Conservation (phyloP, 2,888 invertebrate species). For the Morpho achilles region DNA sequence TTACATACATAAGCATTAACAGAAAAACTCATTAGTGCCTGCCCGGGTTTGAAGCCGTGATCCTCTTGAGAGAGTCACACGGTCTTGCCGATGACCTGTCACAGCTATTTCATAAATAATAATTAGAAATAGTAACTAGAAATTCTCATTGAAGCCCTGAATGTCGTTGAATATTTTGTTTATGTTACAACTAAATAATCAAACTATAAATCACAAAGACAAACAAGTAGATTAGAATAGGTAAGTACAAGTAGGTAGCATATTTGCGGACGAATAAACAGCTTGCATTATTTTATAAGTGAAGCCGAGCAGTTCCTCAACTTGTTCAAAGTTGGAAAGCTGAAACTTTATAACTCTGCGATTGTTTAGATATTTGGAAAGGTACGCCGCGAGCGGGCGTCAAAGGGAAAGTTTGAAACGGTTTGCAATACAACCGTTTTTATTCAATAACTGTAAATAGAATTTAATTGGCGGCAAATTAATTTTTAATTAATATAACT, state of each 20-base stretch:
- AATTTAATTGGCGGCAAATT: conserved; percentile 32
- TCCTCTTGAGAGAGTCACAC: too few relatives aligned
- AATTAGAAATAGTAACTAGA: too few relatives aligned
- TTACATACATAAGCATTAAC: too few relatives aligned
- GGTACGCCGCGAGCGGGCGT: conserved; percentile 37
- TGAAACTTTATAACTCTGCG: conserved; percentile 43
- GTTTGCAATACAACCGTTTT: conserved; percentile 52
- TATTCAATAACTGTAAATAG: conserved; percentile 38
- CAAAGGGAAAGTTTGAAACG: conserved; percentile 64
- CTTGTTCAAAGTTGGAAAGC: conserved; percentile 39
- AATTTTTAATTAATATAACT: conserved; percentile 10
- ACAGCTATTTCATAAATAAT: too few relatives aligned
- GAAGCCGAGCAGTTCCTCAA: conserved; percentile 40
- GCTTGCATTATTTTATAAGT: conserved; percentile 29
- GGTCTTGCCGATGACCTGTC: too few relatives aligned
- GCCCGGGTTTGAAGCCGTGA: too few relatives aligned
- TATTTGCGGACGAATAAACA: conserved; percentile 16
- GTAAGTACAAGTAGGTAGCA: background rate
- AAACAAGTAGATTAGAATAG: too few relatives aligned
- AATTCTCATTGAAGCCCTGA: too few relatives aligned
- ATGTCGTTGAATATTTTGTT: too few relatives aligned
- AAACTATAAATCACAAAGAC: too few relatives aligned
- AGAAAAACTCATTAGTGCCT: too few relatives aligned
- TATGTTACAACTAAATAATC: too few relatives aligned
- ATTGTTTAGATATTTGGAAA: conserved; percentile 51